Evolutionary conservation across 2,797 vertebrate genomes (phyloP).

Genomic region (Tragopan temminckii): DNA sequence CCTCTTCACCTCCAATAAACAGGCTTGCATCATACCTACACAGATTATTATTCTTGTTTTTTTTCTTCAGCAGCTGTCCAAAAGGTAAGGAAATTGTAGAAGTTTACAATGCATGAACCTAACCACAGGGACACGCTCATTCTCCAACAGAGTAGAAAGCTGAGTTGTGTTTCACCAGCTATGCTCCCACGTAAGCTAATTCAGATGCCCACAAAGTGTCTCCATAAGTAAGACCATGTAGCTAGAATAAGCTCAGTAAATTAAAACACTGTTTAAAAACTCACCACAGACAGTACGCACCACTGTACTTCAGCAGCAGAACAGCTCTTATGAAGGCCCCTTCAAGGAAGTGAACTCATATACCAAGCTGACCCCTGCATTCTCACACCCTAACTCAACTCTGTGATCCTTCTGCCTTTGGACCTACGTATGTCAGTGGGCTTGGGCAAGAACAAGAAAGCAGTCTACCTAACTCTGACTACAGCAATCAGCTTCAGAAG

Average conservation of each 20-base stretch:
- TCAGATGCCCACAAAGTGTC: background rate
- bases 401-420: background rate
- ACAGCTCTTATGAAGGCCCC: background rate
- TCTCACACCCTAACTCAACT: background rate
- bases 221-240: background rate
- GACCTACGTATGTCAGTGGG: accelerated
- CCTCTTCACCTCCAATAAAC: background rate
- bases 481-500: background rate
- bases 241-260: background rate
- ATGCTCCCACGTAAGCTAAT: background rate
- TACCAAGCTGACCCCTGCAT: background rate
- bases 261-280: background rate
- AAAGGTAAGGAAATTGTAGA: conserved; percentile 76
- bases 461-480: background rate
- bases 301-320: background rate
- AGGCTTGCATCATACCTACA: background rate
- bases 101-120: conserved; percentile 80
- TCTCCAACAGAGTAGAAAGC: conserved; percentile 81
- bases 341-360: background rate
- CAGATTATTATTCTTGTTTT: conserved; percentile 79
- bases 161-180: conserved; percentile 68
- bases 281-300: accelerated
- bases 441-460: background rate
- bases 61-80: conserved; percentile 77
- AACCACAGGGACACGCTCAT: conserved; percentile 46